Conservation (phyloP, 2,113 vertebrate species). For the Gobius niger region DNA sequence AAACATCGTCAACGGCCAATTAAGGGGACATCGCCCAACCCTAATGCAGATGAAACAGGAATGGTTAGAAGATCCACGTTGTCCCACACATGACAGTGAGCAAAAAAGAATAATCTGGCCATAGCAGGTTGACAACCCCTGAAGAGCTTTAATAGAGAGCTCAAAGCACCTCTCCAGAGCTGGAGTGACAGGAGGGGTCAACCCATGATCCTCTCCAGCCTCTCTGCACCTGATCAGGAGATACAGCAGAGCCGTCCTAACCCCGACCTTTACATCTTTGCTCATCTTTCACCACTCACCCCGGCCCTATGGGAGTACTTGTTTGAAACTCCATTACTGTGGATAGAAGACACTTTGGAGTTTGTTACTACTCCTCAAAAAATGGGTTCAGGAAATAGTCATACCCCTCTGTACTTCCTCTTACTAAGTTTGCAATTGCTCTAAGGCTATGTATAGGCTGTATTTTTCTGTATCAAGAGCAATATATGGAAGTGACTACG, state of each 20-base stretch:
- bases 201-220: slow-evolving; percentile 17
- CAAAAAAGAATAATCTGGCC: not conserved
- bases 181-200: slow-evolving; percentile 23
- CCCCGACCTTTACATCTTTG: slow-evolving; percentile 13
- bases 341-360: not conserved
- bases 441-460: too few relatives aligned
- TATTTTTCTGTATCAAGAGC: too few relatives aligned
- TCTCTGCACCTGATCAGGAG: slow-evolving; percentile 37
- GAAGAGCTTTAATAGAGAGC: not conserved
- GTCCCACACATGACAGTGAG: not conserved
- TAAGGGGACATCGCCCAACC: too few relatives aligned
- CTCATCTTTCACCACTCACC: slow-evolving; percentile 34
- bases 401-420: too few relatives aligned
- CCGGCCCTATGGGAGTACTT: slow-evolving; percentile 1
- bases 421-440: too few relatives aligned
- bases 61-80: too few relatives aligned
- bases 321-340: not conserved
- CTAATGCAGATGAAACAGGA: too few relatives aligned
- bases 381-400: too few relatives aligned
- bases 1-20: too few relatives aligned
- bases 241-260: slow-evolving; percentile 41
- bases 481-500: too few relatives aligned
- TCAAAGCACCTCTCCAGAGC: not conserved
- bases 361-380: not conserved
- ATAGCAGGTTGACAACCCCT: not conserved